Base-by-base conservation (phyloP, 2,888 invertebrate genomes). In the Andricus quercusramuli region DNA sequence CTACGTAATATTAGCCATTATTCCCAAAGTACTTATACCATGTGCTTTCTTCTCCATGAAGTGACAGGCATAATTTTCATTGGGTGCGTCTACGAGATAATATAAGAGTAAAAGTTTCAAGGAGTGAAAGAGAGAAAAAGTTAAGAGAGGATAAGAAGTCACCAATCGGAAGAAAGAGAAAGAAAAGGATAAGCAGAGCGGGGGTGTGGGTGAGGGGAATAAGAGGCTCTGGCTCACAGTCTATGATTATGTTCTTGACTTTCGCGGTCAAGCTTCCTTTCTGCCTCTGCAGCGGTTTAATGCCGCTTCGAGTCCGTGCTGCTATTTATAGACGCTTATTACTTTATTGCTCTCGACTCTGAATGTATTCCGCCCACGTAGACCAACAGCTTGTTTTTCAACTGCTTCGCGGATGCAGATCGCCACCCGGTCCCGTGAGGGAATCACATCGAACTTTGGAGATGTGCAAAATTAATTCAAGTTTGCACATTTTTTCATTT, bases 161-260 rank as follows among this genome's bases (percentile, higher is more conserved):
- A 56, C n/a, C 37, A 68, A 29, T 25, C n/a, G 20, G 56, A 51
- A 74, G 56, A 74, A 20, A 51, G 29, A 74, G 70, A 32, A 51
- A 29, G 68, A 56, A 56, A 65, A 74, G 59, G 32, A 68, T 41
- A 47, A 51, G 47, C 47, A 15, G 1, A 44, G 44, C 15, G 15
- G 44, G 13, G 44, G 44, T 44, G 44, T 44, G 13, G 44, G 15
- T 15, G 15, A 44, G 29, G 37, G 66, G 66, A 78, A 78, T 20
- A 59, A 62, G 78, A 47, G 41, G 76, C 64, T 77, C 74, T 79
- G 64, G 77, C 81, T 80, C 86, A 86, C 84, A 87, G 87, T 89
- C 90, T 89, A 89, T 90, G 90, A 90, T 90, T 90, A 90, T 86
- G 89, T 86, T 90, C 90, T 89, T 87, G 90, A 89, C 89, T 90